Evolutionary conservation across 2,113 vertebrate species (phyloP).

Genomic region (Uropsilus gracilis): DNA sequence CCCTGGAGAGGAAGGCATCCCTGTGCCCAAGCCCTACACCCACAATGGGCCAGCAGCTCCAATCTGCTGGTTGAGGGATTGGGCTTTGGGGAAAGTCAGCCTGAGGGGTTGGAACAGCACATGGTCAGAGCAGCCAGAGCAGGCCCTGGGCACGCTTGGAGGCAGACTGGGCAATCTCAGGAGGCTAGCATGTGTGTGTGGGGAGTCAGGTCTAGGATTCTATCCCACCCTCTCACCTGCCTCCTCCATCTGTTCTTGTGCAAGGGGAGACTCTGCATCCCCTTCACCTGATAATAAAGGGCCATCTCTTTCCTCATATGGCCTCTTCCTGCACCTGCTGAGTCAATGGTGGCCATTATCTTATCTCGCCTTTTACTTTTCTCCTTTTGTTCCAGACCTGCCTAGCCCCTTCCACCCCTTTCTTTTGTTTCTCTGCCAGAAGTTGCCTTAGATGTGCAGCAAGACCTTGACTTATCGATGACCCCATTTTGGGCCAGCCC

Average conservation of each 20-base stretch:
- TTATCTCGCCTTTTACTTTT: no score
- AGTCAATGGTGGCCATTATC: no score
- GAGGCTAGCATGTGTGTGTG: rapidly evolving
- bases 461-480: no score
- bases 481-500: no score
- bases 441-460: no score
- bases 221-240: no score
- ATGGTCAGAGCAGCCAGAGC: not conserved
- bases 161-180: rapidly evolving
- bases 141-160: not conserved
- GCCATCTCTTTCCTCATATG: not conserved
- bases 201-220: rapidly evolving
- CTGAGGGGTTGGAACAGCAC: not conserved
- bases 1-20: not conserved
- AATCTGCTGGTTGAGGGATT: not conserved
- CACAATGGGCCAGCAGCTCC: not conserved
- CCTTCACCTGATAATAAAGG: constrained; percentile 53
- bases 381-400: no score
- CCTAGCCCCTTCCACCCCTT: no score
- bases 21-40: not conserved
- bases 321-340: constrained; percentile 58
- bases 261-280: not conserved
- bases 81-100: not conserved
- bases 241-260: no score
- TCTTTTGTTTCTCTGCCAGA: no score